phyloP scores from a whole-genome alignment of 2,888 invertebrate genomes.

The Pandemis heparana region DNA sequence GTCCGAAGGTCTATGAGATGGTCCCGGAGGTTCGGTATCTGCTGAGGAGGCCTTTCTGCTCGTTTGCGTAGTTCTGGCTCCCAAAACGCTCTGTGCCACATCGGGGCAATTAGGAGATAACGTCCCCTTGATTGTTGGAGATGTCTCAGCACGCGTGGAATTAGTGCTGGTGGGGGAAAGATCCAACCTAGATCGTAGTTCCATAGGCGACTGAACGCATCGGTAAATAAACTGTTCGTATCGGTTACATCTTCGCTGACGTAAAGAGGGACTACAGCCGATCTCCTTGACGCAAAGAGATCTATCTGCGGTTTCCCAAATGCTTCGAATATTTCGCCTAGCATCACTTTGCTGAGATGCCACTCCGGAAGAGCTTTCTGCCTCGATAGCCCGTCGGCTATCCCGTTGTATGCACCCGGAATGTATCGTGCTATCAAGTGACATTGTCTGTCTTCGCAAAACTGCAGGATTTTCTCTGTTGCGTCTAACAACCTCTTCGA shows the following conservation, averaged over 20 bases:
- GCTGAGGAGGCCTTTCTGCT: conserved; percentile 25
- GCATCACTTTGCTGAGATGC: conserved; percentile 28
- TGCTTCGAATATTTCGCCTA: conserved; percentile 31
- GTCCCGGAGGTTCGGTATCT: conserved; percentile 28
- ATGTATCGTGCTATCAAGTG: no score
- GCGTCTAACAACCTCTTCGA: no score
- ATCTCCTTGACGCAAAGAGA: conserved; percentile 27
- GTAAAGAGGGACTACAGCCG: conserved; percentile 45
- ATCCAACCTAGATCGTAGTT: not conserved
- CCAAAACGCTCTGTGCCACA: conserved; percentile 47
- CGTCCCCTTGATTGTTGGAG: conserved; percentile 42
- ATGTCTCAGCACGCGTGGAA: conserved; percentile 46
- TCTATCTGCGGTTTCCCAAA: conserved; percentile 31
- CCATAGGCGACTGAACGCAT: conserved; percentile 44
- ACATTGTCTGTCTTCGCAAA: no score
- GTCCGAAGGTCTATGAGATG: conserved; percentile 44
- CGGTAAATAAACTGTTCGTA: conserved; percentile 23
- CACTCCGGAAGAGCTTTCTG: conserved; percentile 3
- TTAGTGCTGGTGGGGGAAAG: conserved; percentile 44
- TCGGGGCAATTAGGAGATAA: conserved; percentile 45
- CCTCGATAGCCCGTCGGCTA: not conserved
- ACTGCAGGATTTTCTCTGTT: no score
- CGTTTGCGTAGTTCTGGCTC: conserved; percentile 38
- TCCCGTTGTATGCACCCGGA: no score
- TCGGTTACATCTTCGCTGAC: conserved; percentile 42